Evolutionary conservation across 2,888 invertebrate genomes (phyloP).

Genomic region (Stegophylla sp.): DNA sequence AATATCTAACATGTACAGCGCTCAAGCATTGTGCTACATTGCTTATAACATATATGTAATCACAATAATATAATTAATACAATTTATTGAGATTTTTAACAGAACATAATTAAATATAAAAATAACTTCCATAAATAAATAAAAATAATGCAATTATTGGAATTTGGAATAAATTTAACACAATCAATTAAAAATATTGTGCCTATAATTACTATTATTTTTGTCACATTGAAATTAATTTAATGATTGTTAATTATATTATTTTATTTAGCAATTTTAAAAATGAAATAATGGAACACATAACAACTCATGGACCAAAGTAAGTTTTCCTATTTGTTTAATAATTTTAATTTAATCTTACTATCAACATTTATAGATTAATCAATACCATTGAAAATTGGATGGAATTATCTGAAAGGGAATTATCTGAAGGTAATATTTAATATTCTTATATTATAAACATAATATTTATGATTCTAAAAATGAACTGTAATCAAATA

Average conservation of each 20-base stretch:
- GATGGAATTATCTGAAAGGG: conserved; percentile 46
- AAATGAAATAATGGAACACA: conserved; percentile 43
- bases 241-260: background rate
- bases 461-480: too few species aligned
- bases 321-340: background rate
- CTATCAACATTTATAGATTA: conserved; percentile 33
- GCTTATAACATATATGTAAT: too few species aligned
- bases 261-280: conserved; percentile 30
- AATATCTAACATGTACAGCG: too few species aligned
- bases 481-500: too few species aligned
- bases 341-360: background rate
- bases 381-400: conserved; percentile 53
- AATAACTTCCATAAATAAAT: background rate
- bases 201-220: background rate
- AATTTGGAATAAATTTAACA: background rate
- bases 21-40: too few species aligned
- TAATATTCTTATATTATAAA: too few species aligned
- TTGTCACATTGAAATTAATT: background rate
- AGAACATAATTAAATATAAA: too few species aligned
- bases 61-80: too few species aligned
- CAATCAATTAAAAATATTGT: background rate
- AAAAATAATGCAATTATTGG: too few species aligned
- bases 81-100: too few species aligned
- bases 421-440: conserved; percentile 46
- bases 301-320: conserved; percentile 38